Conservation (phyloP, 2,797 vertebrate species). For the Pseudomugil tenellus region DNA sequence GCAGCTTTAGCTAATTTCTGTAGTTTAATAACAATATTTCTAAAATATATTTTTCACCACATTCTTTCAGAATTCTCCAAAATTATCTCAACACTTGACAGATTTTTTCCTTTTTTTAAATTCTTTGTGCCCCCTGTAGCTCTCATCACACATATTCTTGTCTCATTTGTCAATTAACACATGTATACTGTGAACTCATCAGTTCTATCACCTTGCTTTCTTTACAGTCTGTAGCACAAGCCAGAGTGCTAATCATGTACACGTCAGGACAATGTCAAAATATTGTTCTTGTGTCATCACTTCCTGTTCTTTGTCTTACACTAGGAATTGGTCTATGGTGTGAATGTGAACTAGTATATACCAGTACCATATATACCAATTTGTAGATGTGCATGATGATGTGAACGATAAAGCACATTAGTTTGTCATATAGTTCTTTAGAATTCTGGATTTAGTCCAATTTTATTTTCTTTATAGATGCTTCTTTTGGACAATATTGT, state of each 20-base stretch:
- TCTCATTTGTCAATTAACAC: slow-evolving; percentile 51
- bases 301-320: slow-evolving; percentile 10
- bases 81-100: slow-evolving; percentile 23
- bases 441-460: no score
- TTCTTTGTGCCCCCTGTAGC: neutral
- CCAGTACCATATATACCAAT: no score
- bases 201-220: slow-evolving; percentile 13
- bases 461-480: no score
- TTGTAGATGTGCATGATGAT: no score
- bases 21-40: no score
- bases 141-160: slow-evolving; percentile 15
- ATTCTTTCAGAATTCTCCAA: neutral
- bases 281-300: slow-evolving; percentile 1
- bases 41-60: neutral
- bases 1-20: neutral
- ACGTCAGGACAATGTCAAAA: slow-evolving; percentile 14
- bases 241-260: slow-evolving; percentile 11
- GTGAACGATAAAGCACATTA: no score
- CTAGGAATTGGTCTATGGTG: neutral
- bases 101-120: slow-evolving; percentile 8
- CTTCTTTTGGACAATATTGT: no score
- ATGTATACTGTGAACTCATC: slow-evolving; percentile 17
- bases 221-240: slow-evolving; percentile 6
- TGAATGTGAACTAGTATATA: no score
- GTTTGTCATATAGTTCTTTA: no score